Base-by-base conservation (phyloP, 2,888 invertebrate species). In the Gisinianus flammeolus region DNA sequence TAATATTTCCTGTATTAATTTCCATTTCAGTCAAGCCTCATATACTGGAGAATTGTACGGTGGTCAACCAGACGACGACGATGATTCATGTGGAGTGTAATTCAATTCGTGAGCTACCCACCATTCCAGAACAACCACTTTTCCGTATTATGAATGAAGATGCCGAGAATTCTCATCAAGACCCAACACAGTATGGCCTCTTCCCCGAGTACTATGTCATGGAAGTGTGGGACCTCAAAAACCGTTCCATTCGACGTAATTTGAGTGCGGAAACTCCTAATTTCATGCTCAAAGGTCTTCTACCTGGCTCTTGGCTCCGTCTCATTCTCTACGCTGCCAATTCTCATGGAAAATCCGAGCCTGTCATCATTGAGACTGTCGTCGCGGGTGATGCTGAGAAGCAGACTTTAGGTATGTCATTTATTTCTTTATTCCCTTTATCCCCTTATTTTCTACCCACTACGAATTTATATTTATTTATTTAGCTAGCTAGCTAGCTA, bases 281-380 rank as follows among this genome's bases (percentile, higher is more conserved):
- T 31, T 85, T 86, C 79, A 85, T 84, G 64, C 52, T 89, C 92
- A 77, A 92, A 93, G 82, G 85, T 91, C 83, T 93, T 91, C 87
- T 94, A 93, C 89, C 90, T 84, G 86, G 93, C 85, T 86, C 86
- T 10, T 83, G 83, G 52, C 86, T 87, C 72, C 83, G 85, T 64
- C 92, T 95, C 85, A 92, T 93, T 86, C 88, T 96, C 84, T 95
- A 93, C 86, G 94, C 95, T 3, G 91, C 93, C 85, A 96, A 96
- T 87, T 93, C 94, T 68, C 96, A 95, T 86, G 96, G 96, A 72
- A 89, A 92, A 79, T 94, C 94, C 85, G 94, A 95, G 83, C 92
- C 94, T 31, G 90, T 92, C 74, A 90, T 93, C 77, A 92, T 95
- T 80, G 94, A 94, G 86, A 93, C 94, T 54, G 93, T 94, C 84